These are phyloP conservation scores for Gorsachius magnificus DNA, from an alignment of 2,797 vertebrate genomes.

Conservation along the genomic window DNA sequence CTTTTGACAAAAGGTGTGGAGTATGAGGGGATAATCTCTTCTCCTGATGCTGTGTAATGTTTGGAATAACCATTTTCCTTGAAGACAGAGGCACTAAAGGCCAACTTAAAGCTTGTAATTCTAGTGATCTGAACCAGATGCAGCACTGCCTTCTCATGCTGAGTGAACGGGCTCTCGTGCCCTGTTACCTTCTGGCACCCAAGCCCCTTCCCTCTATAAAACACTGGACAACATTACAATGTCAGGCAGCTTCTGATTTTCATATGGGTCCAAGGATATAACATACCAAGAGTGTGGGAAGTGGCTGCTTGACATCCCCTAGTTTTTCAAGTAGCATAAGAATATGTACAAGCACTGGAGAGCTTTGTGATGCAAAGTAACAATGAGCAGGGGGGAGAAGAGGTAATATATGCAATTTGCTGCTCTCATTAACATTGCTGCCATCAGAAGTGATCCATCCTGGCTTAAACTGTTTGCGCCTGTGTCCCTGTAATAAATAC, in stretches of 20 bases:
- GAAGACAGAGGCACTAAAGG: not conserved
- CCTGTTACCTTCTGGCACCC: not conserved
- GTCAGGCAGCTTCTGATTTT: not conserved
- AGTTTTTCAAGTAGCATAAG: not conserved
- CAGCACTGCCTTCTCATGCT: not conserved
- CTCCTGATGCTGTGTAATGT: not conserved
- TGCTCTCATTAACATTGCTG: not conserved
- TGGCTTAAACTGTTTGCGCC: not conserved
- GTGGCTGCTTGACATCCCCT: not conserved
- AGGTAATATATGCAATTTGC: not conserved
- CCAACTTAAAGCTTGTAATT: not conserved
- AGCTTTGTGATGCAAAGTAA: not conserved
- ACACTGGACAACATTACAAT: accelerated
- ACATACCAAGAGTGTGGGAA: not conserved
- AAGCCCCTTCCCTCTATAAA: accelerated
- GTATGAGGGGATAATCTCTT: not conserved
- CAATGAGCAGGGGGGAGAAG: not conserved
- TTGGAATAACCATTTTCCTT: not conserved
- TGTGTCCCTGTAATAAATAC: not conserved
- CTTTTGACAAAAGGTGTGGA: not conserved
- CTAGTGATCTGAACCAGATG: not conserved
- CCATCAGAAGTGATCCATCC: not conserved
- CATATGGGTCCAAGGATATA: not conserved
- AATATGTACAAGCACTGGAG: not conserved
- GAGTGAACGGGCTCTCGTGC: not conserved